These are phyloP conservation scores for Clarias batrachus DNA, from an alignment of 2,113 vertebrate genomes.

Conservation along the genomic window DNA sequence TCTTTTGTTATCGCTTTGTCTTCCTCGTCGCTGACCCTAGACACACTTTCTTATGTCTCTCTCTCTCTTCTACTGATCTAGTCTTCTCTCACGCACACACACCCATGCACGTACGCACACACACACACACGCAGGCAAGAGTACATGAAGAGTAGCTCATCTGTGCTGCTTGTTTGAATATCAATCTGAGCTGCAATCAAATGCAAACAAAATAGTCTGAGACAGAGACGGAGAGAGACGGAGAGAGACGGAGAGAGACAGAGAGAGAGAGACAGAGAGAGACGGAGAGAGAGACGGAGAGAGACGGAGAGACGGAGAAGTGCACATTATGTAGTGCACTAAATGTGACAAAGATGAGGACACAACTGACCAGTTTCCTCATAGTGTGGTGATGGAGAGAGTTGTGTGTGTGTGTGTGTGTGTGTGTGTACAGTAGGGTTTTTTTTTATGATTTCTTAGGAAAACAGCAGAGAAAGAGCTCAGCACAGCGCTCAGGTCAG, in stretches of 20 bases:
- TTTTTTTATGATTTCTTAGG: neutral
- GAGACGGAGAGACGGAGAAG: neutral
- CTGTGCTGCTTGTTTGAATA: constrained; percentile 24
- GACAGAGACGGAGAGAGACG: neutral
- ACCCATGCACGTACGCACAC: neutral
- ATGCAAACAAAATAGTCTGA: constrained; percentile 8
- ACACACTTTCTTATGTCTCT: neutral
- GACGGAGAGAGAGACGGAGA: neutral
- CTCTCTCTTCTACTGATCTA: neutral
- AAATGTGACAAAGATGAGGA: neutral
- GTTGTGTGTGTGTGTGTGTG: neutral
- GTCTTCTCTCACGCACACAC: neutral
- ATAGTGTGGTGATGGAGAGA: neutral
- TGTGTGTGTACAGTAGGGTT: neutral
- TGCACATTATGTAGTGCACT: neutral
- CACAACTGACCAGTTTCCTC: neutral
- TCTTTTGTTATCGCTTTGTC: constrained; percentile 41
- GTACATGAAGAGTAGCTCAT: constrained; percentile 2
- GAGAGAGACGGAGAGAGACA: neutral
- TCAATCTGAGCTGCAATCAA: constrained; percentile 41
- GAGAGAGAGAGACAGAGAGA: neutral
- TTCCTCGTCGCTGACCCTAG: constrained; percentile 36
- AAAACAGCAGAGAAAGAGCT: neutral
- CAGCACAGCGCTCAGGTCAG: neutral
- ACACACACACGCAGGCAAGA: constrained; percentile 27